phyloP scores from a whole-genome alignment of 2,888 invertebrate species.

The Cosmia trapezina region DNA sequence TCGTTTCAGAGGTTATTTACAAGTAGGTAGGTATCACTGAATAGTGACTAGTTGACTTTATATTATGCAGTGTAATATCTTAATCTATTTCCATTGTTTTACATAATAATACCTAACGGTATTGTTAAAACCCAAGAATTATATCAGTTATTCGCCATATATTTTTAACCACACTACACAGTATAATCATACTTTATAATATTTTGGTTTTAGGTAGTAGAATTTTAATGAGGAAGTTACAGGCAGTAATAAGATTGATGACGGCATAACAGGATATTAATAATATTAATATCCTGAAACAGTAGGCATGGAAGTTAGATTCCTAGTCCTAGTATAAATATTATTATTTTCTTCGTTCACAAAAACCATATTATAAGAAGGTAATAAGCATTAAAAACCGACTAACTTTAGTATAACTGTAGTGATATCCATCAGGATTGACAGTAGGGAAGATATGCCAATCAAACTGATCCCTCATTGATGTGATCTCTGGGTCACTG shows the following conservation, averaged over 20 bases:
- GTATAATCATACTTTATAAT: no score
- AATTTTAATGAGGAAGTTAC: neutral
- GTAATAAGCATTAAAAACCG: neutral
- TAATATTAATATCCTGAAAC: slow-evolving; percentile 1
- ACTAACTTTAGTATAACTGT: slow-evolving; percentile 90
- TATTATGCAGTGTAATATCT: no score
- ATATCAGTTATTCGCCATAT: neutral
- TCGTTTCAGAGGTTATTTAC: no score
- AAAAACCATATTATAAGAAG: neutral
- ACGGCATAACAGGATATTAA: neutral
- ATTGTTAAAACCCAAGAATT: neutral
- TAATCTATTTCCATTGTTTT: neutral
- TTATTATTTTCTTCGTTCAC: neutral
- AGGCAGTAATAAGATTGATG: neutral
- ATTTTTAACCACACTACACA: neutral
- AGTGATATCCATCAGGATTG: slow-evolving; percentile 95
- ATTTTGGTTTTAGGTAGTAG: no score
- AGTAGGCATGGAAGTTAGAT: neutral
- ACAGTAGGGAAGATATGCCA: slow-evolving; percentile 94
- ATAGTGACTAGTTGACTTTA: no score
- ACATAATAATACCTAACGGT: neutral
- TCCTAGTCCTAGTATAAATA: neutral
- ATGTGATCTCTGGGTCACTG: slow-evolving; percentile 81
- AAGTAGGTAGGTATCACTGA: no score
- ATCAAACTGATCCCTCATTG: slow-evolving; percentile 90